Evolutionary conservation across 2,888 invertebrate species (phyloP), one percentile per base, ranked within the genome.

Genomic region (Tachina lurida): DNA sequence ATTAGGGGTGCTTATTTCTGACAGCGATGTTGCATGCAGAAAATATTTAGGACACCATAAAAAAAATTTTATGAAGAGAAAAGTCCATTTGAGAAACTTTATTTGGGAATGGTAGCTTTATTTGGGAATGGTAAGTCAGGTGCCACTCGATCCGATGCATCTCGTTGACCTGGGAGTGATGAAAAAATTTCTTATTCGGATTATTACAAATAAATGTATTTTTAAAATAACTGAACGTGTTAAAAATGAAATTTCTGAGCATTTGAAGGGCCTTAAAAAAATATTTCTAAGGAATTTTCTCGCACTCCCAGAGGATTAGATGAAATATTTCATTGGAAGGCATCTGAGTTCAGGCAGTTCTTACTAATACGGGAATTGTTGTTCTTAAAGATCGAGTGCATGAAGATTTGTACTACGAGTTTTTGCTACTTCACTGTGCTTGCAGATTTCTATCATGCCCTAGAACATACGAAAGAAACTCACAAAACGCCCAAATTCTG

Each of bases 21-120:
- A 65, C 68, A 68, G 77, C 47, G 77, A 77, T 77, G 60, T 77
- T 70, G 68, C 31, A 49, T 77, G 10, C 67, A 77, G 41, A 77
- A 77, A 77, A 68, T 77, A 68, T 77, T 60, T 68, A 77, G 31
- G 45, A 17, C 63, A 22, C 52, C 65, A 76, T 10, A 10, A 19
- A 19, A 56, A 56, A 56, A 56, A 12, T 22, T 56, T 56, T 56
- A 12, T 56, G 7, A 39, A 65, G 45, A 54, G 67, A 76, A 67
- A 45, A 65, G 45, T 65, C 45, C 76, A 65, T 56, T 67, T 76
- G 56, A 76, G 17, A 75, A 52, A 19, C 31, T 75, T 45, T 63
- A 75, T 67, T 47, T 60, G 17, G n/a, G n/a, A n/a, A n/a, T n/a
- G n/a, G n/a, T n/a, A n/a, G n/a, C n/a, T n/a, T n/a, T n/a, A n/a